These are phyloP conservation scores for Ectemnius continuus DNA, from an alignment of 2,888 invertebrate genomes.

Conservation along the genomic window DNA sequence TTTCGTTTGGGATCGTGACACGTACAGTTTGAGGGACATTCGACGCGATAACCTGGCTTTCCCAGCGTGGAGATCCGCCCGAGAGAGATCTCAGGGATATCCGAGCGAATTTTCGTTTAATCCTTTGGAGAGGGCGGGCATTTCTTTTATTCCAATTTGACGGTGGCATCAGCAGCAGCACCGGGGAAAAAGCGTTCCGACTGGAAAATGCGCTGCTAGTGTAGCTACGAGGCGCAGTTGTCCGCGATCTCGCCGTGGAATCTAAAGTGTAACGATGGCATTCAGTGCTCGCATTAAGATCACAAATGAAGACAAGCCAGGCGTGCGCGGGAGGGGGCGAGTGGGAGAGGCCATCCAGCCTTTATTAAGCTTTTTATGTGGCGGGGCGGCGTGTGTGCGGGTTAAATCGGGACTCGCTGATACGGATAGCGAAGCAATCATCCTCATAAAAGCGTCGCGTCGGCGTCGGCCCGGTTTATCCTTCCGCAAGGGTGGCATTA, in stretches of 20 bases:
- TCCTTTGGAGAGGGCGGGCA: too few relatives aligned
- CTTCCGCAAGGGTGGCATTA: background rate
- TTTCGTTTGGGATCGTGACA: too few relatives aligned
- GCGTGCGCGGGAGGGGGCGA: background rate
- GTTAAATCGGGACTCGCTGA: constrained; percentile 5
- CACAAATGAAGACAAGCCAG: constrained; percentile 36
- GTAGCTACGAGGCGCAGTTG: too few relatives aligned
- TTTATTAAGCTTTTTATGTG: constrained; percentile 19
- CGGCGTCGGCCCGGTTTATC: background rate
- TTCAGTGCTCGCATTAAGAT: constrained; percentile 54
- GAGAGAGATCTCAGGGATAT: too few relatives aligned
- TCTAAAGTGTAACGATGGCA: constrained; percentile 58
- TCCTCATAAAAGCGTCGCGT: background rate
- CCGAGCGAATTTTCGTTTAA: too few relatives aligned
- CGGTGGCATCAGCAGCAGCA: too few relatives aligned
- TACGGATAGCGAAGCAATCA: constrained; percentile 33
- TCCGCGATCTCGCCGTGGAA: constrained; percentile 11
- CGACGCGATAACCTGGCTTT: too few relatives aligned
- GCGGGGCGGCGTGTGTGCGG: background rate
- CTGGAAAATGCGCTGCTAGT: too few relatives aligned
- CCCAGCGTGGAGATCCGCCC: too few relatives aligned
- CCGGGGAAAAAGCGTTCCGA: too few relatives aligned
- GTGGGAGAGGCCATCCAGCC: background rate
- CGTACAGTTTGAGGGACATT: too few relatives aligned
- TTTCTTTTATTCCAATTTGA: too few relatives aligned